phyloP scores from a whole-genome alignment of 2,113 vertebrate genomes.

The Alaudala cheleensis region DNA sequence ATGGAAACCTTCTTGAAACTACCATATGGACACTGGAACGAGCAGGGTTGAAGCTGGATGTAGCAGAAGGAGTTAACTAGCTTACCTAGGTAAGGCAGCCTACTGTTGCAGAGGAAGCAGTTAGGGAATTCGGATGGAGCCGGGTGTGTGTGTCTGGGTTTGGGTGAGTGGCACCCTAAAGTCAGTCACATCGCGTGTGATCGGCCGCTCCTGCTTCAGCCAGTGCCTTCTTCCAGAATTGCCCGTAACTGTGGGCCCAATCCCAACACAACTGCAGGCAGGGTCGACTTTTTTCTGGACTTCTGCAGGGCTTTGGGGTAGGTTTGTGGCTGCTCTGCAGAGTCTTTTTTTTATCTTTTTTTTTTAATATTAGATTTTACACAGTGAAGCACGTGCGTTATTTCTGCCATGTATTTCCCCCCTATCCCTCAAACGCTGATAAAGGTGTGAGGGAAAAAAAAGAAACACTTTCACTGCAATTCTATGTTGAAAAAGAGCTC shows the following conservation, averaged over 20 bases:
- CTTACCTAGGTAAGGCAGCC: background rate
- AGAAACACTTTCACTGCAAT: background rate
- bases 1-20: background rate
- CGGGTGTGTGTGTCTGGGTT: background rate
- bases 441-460: background rate
- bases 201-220: background rate
- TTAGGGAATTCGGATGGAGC: background rate
- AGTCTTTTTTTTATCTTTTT: background rate
- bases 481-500: background rate
- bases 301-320: background rate
- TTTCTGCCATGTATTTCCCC: background rate
- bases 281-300: background rate
- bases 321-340: background rate
- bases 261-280: background rate
- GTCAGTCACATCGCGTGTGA: background rate
- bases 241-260: background rate
- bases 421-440: background rate
- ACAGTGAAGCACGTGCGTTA: fast-evolving
- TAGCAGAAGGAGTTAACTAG: background rate
- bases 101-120: background rate
- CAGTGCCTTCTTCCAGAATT: background rate
- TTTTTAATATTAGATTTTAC: background rate
- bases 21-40: background rate
- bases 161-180: background rate
- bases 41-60: background rate